phyloP scores from a whole-genome alignment of 2,113 vertebrate species.

The Tylochromis polylepis region DNA sequence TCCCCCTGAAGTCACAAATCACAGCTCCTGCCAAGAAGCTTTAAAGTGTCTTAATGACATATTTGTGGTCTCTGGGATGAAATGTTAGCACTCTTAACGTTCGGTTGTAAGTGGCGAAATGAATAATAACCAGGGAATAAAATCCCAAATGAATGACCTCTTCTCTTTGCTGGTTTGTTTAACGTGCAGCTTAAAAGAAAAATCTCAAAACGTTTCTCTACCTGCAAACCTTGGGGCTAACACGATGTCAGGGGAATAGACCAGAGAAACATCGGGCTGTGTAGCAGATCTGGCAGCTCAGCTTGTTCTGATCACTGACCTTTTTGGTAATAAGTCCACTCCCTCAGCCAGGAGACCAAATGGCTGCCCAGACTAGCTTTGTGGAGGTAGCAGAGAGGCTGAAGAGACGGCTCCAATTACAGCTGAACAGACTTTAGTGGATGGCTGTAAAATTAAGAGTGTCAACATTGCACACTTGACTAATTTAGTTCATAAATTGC shows the following conservation, averaged over 20 bases:
- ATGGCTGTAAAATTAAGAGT: slow-evolving; percentile 29
- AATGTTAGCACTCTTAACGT: slow-evolving; percentile 11
- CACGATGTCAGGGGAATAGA: background rate
- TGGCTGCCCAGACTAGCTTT: slow-evolving; percentile 26
- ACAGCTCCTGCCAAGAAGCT: background rate
- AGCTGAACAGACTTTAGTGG: background rate
- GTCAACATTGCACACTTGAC: slow-evolving; percentile 5
- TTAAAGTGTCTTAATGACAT: slow-evolving; percentile 24
- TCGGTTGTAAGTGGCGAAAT: background rate
- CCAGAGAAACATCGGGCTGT: background rate
- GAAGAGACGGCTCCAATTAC: slow-evolving; percentile 14
- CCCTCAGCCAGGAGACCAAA: slow-evolving; percentile 18
- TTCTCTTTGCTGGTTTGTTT: background rate
- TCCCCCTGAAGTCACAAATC: slow-evolving; percentile 20
- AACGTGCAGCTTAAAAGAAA: background rate
- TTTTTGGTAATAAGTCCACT: slow-evolving; percentile 38
- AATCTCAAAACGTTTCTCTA: background rate
- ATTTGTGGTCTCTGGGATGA: background rate
- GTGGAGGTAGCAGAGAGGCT: background rate
- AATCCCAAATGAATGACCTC: background rate
- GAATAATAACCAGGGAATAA: background rate
- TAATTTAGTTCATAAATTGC: slow-evolving; percentile 28
- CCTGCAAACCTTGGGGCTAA: slow-evolving; percentile 11
- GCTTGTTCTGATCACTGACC: slow-evolving; percentile 40
- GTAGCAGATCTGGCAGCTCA: background rate